Conservation (phyloP, 2,888 invertebrate genomes). For the Drosophila mulleri region DNA sequence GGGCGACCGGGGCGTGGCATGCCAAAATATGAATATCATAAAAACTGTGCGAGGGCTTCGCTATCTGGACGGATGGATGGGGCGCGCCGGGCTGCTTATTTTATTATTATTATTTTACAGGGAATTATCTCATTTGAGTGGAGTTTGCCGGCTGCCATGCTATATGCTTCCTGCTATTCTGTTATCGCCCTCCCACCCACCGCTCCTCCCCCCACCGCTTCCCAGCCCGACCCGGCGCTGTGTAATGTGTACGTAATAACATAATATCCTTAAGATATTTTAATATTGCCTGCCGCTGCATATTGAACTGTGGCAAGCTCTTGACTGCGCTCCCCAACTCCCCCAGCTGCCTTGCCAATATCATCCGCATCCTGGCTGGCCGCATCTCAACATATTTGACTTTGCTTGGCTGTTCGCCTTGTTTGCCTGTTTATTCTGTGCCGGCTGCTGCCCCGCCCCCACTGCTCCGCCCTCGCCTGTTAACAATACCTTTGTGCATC, state of each 20-base stretch:
- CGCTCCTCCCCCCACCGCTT: background rate
- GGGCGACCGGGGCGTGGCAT: constrained; percentile 13
- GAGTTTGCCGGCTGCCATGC: constrained; percentile 49
- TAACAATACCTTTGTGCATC: constrained; percentile 85
- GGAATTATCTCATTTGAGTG: constrained; percentile 83
- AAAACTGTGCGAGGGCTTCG: constrained; percentile 37
- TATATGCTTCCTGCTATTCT: constrained; percentile 9
- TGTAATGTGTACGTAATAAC: constrained; percentile 81
- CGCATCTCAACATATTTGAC: constrained; percentile 80
- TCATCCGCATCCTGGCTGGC: constrained; percentile 54
- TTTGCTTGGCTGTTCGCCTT: constrained; percentile 64
- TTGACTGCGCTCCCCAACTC: constrained; percentile 19
- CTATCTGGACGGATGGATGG: background rate
- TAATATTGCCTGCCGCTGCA: constrained; percentile 74
- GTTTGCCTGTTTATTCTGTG: constrained; percentile 57
- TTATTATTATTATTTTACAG: constrained; percentile 82
- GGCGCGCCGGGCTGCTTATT: constrained; percentile 60
- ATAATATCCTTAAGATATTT: constrained; percentile 84
- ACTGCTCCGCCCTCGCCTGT: constrained; percentile 42
- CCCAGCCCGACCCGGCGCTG: constrained; percentile 27
- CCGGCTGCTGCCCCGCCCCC: constrained; percentile 23
- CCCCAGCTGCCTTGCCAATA: constrained; percentile 22
- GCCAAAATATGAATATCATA: constrained; percentile 74
- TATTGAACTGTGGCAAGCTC: constrained; percentile 79
- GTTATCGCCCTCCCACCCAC: background rate